Base-by-base conservation (phyloP, 1,140 invertebrate species). In the Dreissena polymorpha region DNA sequence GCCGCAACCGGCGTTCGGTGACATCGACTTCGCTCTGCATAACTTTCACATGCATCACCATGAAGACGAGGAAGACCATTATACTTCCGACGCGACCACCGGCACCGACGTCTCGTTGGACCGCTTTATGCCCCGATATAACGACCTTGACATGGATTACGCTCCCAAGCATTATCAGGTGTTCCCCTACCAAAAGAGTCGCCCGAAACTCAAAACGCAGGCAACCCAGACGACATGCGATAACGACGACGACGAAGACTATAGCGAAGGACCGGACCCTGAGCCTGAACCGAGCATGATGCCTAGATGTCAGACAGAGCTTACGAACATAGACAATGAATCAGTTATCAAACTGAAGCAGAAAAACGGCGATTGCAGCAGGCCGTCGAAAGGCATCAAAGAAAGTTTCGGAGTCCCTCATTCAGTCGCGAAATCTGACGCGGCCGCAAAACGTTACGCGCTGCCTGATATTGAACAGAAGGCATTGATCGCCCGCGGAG, bases 101-200 rank as follows among this genome's bases (percentile, higher is more conserved):
- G 79, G 55, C 18, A 74, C 79, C 12, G 70, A 82, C 67, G 23
- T 78, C 12, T 78, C 76, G 8, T 13, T 23, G 49, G 67, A 14
- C 5, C n/a, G 60, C 10, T 82, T 72, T 27, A 71, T 21, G n/a
- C 29, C 64, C 21, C 68, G 79, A 55, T 82, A 67, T 68, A 74
- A 74, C 55, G 79, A 82, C 39, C 12, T 82, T 50, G 79, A 82
- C 16, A n/a, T 82, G 49, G 71, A 82, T n/a, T 53, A 67, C 53
- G 79, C 70, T 21, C 50, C 60, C 16, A 82, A 72, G 49, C 79
- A 82, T 57, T 82, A 82, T 25, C 50, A 39, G 57, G 49, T 82
- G 16, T 74, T 55, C 29, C 79, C 79, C 6, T 70, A 68, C 29
- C 76, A 53, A 50, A 78, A 55, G 21, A 68, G 63, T 55, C 27